Percentiles rank a stretch among this genome's conserved stretches.
These are phyloP conservation scores for Lymantria monacha DNA, from an alignment of 2,888 invertebrate species.

Conservation along the genomic window DNA sequence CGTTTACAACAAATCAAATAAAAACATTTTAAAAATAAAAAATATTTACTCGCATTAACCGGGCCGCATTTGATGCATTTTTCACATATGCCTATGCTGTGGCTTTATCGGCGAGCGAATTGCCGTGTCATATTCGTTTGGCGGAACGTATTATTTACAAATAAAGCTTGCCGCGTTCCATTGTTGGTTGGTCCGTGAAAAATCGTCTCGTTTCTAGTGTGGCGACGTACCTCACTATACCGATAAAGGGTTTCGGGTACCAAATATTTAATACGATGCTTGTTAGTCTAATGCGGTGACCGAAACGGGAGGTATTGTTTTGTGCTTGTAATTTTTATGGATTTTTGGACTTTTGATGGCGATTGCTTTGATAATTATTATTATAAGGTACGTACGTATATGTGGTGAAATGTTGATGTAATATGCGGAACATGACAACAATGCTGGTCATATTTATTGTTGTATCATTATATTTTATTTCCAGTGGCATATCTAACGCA, in stretches of 20 bases:
- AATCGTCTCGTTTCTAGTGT: conserved; percentile 60
- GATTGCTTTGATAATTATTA: conserved; percentile 21
- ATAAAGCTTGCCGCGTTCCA: conserved; percentile 66
- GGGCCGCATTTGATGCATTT: conserved; percentile 13
- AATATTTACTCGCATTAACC: conserved; percentile 2
- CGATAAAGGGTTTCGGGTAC: conserved; percentile 54
- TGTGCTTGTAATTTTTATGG: conserved; percentile 15
- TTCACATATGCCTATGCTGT: conserved; percentile 22
- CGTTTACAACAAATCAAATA: background rate
- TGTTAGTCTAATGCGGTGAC: conserved; percentile 47
- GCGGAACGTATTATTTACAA: conserved; percentile 72
- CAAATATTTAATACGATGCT: conserved; percentile 61
- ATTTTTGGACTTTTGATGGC: conserved; percentile 20
- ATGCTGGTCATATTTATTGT: too few species aligned
- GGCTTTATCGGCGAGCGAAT: conserved; percentile 52
- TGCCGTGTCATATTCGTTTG: conserved; percentile 66
- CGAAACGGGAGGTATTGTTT: conserved; percentile 34
- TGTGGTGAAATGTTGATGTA: too few species aligned
- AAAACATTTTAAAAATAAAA: background rate
- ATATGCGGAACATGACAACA: too few species aligned
- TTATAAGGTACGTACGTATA: conserved; percentile 12
- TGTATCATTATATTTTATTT: too few species aligned
- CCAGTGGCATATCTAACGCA: too few species aligned
- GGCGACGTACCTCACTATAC: conserved; percentile 43
- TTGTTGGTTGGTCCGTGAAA: conserved; percentile 59